These are phyloP conservation scores for Pseudochirops cupreus DNA, from an alignment of 2,797 vertebrate species.

Conservation along the genomic window DNA sequence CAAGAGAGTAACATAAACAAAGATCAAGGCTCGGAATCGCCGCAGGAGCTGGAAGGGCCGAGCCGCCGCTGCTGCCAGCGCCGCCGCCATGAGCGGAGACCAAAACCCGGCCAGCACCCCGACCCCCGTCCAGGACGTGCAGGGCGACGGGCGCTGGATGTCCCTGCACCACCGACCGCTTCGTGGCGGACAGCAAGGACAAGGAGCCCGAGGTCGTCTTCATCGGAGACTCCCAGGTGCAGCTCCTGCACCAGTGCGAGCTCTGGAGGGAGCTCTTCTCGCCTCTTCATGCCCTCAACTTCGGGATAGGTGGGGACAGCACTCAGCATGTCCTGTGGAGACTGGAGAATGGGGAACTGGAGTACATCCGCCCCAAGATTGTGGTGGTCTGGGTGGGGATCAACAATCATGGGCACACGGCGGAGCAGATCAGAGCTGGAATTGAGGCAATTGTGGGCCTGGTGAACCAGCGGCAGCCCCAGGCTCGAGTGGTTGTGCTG, in stretches of 20 bases:
- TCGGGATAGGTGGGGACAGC: conserved; percentile 92
- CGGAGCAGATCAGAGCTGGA: conserved; percentile 91
- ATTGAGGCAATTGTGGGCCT: conserved; percentile 91
- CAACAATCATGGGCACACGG: conserved; percentile 92
- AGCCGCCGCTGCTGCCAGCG: too few species aligned
- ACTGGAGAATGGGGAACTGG: conserved; percentile 92
- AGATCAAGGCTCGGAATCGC: too few species aligned
- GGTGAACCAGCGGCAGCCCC: conserved; percentile 91
- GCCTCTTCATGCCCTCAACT: conserved; percentile 95
- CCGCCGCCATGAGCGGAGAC: too few species aligned
- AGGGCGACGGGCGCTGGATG: too few species aligned
- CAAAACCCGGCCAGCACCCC: too few species aligned
- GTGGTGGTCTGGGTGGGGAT: conserved; percentile 96
- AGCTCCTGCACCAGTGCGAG: too few species aligned
- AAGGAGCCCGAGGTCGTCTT: too few species aligned
- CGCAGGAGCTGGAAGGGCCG: too few species aligned
- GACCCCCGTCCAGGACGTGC: too few species aligned
- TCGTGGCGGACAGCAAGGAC: too few species aligned
- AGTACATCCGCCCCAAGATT: conserved; percentile 95
- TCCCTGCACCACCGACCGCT: too few species aligned
- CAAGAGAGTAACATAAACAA: not conserved
- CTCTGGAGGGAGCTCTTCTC: conserved; percentile 95
- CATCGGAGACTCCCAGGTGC: too few species aligned
- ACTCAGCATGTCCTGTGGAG: conserved; percentile 96
- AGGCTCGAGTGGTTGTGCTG: conserved; percentile 91